Evolutionary conservation across 2,797 vertebrate genomes (phyloP).

Genomic region (Spheniscus humboldti): DNA sequence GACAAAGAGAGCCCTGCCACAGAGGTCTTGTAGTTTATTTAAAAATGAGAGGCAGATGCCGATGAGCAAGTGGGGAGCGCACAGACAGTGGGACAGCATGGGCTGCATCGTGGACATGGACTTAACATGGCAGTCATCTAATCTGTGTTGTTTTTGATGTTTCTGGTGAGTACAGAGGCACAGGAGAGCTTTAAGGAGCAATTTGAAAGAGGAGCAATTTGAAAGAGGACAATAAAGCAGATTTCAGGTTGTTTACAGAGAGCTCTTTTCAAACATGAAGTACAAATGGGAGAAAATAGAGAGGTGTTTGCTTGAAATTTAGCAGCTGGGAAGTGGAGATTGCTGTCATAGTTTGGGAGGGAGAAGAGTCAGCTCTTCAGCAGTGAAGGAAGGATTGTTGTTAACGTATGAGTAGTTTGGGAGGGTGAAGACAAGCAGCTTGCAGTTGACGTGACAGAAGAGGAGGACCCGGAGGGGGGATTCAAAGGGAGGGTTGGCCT

Average conservation of each 20-base stretch:
- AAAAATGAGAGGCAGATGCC: neutral
- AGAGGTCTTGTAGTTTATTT: neutral
- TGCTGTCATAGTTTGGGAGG: neutral
- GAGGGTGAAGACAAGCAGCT: neutral
- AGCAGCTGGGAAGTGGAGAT: neutral
- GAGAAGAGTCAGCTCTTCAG: neutral
- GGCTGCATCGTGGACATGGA: neutral
- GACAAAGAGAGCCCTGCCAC: fast-evolving
- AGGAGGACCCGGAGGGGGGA: neutral
- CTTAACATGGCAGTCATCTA: neutral
- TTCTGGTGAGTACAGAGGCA: neutral
- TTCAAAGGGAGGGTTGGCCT: neutral
- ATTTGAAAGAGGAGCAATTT: neutral
- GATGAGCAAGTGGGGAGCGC: fast-evolving
- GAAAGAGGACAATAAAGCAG: neutral
- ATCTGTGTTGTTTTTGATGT: fast-evolving
- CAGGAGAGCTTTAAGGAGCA: neutral
- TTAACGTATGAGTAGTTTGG: neutral
- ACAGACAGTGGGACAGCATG: fast-evolving
- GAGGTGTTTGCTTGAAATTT: neutral
- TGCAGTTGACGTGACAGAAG: neutral
- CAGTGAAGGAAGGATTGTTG: neutral
- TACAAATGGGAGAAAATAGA: neutral
- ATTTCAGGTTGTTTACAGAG: neutral
- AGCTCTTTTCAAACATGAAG: neutral